Evolutionary conservation across 2,888 invertebrate species (phyloP), one percentile per base, ranked within the genome.

Genomic region (Ctena decussata): DNA sequence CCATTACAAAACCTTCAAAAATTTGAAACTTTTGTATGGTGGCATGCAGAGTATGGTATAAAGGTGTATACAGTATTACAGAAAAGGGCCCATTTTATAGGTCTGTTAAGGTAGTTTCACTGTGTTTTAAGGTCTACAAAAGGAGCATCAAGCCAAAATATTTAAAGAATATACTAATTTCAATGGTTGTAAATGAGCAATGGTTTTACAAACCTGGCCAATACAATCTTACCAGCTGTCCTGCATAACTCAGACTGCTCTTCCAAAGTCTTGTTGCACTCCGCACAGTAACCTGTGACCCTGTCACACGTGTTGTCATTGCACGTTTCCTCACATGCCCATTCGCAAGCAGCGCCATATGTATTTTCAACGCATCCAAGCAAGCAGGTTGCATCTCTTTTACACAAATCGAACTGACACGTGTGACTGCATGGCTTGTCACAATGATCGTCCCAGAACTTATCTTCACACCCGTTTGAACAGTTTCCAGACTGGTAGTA

Each of bases 211-310:
- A n/a, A n/a, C n/a, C n/a, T n/a, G n/a, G n/a, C n/a, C n/a, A n/a
- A n/a, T n/a, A n/a, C n/a, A n/a, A n/a, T n/a, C 84, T 77, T 76
- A 87, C 87, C 80, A 49, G 87, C 87, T 2, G 53, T 70, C 49
- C 87, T 53, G 69, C 87, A 87, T 0, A 84, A 39, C 5, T 79
- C 37, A 0, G 79, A 80, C 49, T 82, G 87, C 27, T 53, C 18
- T 8, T 73, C 44, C 0, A 32, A 32, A 0, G 73, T 69, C 39
- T 84, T 87, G 30, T 70, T 57, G 27, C 87, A 87, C 49, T 87
- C 87, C 8, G 71, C 81, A 71, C 87, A 87, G 6, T 53, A 39
- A 0, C 87, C 87, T 0, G 79, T 53, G 24, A 24, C 30, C 12
- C 81, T 69, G 27, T 80, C 83, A 69, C 87, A 87, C 24, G 65